Conservation (phyloP, 2,113 vertebrate species). For the Cavia aperea region DNA sequence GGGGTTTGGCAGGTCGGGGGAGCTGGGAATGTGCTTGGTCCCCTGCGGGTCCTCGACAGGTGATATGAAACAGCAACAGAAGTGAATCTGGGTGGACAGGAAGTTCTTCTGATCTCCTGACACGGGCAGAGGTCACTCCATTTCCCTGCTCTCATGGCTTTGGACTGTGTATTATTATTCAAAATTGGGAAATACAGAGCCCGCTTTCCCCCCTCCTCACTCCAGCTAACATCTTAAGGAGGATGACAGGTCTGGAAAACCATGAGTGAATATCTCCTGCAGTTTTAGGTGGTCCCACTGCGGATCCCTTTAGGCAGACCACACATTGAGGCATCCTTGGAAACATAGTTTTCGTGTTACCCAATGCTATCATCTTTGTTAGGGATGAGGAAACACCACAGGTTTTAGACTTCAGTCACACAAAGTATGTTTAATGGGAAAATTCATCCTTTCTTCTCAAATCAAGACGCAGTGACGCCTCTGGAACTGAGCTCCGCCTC, state of each 20-base stretch:
- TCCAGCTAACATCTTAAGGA: neutral
- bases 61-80: neutral
- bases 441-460: neutral
- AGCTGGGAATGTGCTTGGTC: fast-evolving
- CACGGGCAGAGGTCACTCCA: neutral
- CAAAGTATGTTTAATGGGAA: neutral
- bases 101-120: neutral
- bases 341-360: neutral
- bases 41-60: no score
- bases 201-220: no score
- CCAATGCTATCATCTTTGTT: neutral
- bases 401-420: neutral
- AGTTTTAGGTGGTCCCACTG: neutral
- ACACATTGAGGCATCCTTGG: neutral
- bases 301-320: neutral
- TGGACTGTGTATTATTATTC: neutral
- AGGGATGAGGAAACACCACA: neutral
- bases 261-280: neutral
- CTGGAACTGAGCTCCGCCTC: neutral
- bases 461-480: neutral
- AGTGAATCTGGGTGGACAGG: fast-evolving
- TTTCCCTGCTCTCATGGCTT: neutral
- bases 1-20: no score
- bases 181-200: neutral
- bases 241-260: neutral